Base-by-base conservation (phyloP, 2,888 invertebrate species). In the Argyresthia albistria region DNA sequence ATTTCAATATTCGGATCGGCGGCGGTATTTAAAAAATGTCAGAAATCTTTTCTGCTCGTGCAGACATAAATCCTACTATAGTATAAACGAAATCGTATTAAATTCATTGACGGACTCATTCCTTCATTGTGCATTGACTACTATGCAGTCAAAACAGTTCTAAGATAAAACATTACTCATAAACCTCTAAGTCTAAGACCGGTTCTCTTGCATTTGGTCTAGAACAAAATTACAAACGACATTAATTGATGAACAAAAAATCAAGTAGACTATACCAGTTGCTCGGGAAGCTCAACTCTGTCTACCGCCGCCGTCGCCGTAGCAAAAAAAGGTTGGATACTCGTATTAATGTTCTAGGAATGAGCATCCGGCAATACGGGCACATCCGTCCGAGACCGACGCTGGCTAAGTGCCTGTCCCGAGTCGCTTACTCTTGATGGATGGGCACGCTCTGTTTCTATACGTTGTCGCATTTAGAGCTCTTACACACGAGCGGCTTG, bases 371-470 rank as follows among this genome's bases (percentile, higher is more conserved):
- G 65, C 69, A 55, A 59, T 62, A 69, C 66, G 67, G 65, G 59
- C 62, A 59, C 64, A 67, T 73, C 70, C 71, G 69, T 63, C 66
- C 25, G 45, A 16, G 63, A 60, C 73, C 70, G 76, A 69, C 78
- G 71, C 72, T 71, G 72, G 77, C 73, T 80, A 81, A 81, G 80
- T 81, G 78, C 71, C 75, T 76, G 76, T 80, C 80, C 73, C 67
- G 70, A 62, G 69, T 69, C 70, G 70, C 74, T 70, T 72, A 66
- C 73, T 66, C 65, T 74, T 80, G 80, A 80, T 80, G 78, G 80
- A 80, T 80, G 68, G 73, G 70, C 59, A 69, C 64, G 60, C 48
- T 53, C 70, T 67, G 68, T 60, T 61, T 58, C 63, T 62, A 60
- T 59, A 60, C 60, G 25, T 25, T 56, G 57, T 55, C 60, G 60